Percentiles rank a stretch among this genome's conserved stretches.
Conservation (phyloP, 1,140 invertebrate genomes). For the Platyscapa corneri region DNA sequence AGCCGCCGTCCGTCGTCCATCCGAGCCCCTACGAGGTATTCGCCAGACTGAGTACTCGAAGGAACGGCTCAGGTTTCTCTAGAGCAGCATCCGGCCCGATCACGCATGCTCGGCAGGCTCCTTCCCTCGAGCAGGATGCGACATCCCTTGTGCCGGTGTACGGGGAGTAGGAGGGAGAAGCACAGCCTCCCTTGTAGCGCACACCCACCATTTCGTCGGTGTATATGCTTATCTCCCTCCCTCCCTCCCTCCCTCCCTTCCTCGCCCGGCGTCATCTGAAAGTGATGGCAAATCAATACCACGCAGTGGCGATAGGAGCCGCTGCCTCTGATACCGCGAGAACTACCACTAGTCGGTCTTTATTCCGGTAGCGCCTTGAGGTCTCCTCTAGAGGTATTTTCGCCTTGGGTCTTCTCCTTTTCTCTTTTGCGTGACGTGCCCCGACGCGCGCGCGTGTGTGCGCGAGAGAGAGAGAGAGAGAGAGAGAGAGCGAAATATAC, state of each 20-base stretch:
- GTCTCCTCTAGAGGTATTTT: not conserved
- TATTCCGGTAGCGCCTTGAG: not conserved
- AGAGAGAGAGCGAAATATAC: not conserved
- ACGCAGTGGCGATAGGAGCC: not conserved
- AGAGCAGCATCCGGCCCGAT: not conserved
- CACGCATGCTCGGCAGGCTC: constrained; percentile 15
- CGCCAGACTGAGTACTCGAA: constrained; percentile 46
- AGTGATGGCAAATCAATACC: constrained; percentile 74
- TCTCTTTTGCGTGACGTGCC: not conserved
- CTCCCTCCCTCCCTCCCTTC: not conserved
- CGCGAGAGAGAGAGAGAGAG: not conserved
- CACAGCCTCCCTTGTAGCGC: constrained; percentile 60
- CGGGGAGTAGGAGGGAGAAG: constrained; percentile 25
- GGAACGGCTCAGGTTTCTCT: not conserved
- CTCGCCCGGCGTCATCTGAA: constrained; percentile 66
- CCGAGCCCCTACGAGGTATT: constrained; percentile 34
- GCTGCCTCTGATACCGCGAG: not conserved
- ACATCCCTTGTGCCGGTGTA: constrained; percentile 4
- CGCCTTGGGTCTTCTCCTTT: not conserved
- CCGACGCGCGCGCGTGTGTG: too few relatives aligned
- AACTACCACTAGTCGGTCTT: constrained; percentile 6
- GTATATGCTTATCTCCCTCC: not conserved
- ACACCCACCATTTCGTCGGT: constrained; percentile 59
- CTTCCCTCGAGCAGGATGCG: not conserved
- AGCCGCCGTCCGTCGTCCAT: too few relatives aligned